phyloP scores from a whole-genome alignment of 2,113 vertebrate genomes.

The Synchiropus splendidus region DNA sequence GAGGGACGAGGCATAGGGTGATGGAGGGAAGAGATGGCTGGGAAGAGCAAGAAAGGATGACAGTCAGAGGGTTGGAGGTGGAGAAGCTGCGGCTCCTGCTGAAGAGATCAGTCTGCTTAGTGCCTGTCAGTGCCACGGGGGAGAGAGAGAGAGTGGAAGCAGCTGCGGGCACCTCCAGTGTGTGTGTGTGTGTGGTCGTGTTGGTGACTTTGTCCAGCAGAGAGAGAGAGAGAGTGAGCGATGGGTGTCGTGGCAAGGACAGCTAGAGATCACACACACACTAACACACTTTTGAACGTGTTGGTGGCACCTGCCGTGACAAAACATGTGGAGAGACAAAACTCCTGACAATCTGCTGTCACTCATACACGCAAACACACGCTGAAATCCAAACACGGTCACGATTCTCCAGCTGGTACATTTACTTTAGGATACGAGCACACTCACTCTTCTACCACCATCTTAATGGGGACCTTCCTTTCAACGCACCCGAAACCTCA shows the following conservation, averaged over 20 bases:
- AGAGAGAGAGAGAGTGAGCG: constrained; percentile 2
- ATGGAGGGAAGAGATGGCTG: constrained; percentile 11
- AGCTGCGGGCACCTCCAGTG: constrained; percentile 40
- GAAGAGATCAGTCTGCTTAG: constrained; percentile 50
- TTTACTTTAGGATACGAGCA: no score
- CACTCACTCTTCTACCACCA: no score
- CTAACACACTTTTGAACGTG: constrained; percentile 20
- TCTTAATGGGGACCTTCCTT: no score
- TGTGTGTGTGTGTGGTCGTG: constrained; percentile 3
- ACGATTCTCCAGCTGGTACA: neutral
- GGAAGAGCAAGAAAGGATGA: neutral
- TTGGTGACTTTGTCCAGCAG: no score
- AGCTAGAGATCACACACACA: constrained; percentile 21
- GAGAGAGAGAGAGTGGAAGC: constrained; percentile 38
- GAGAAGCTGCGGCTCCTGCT: constrained; percentile 25
- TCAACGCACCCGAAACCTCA: no score
- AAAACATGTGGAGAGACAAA: constrained; percentile 46
- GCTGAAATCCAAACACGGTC: neutral
- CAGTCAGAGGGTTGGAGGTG: constrained; percentile 7
- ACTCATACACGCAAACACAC: neutral
- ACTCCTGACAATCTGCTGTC: neutral
- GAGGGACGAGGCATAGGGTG: neutral
- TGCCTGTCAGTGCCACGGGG: constrained; percentile 49
- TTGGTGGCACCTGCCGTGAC: constrained; percentile 46
- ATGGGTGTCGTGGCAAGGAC: constrained; percentile 24